These are phyloP conservation scores for Thunnus albacares DNA, from an alignment of 2,797 vertebrate species.

Conservation along the genomic window DNA sequence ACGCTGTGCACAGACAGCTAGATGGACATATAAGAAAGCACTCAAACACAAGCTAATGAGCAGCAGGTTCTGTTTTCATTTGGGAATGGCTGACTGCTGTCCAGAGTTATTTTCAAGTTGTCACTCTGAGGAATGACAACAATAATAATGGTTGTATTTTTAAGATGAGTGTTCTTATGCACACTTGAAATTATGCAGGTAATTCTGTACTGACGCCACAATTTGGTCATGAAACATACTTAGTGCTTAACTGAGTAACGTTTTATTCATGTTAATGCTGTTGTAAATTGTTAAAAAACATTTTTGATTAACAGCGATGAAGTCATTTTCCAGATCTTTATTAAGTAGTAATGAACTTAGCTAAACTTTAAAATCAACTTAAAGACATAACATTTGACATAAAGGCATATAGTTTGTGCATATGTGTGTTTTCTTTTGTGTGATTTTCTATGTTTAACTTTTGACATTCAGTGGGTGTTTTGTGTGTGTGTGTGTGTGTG, in stretches of 20 bases:
- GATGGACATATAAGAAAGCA: slow-evolving; percentile 46
- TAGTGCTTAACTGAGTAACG: not conserved
- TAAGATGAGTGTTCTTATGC: not conserved
- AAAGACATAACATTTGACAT: not conserved
- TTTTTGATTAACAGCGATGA: not conserved
- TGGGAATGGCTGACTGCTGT: not conserved
- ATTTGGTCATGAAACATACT: not conserved
- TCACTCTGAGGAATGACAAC: slow-evolving; percentile 2
- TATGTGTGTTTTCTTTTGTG: not conserved
- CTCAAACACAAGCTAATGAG: slow-evolving; percentile 51
- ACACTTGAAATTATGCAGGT: not conserved
- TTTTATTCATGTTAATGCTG: not conserved
- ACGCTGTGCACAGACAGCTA: slow-evolving; percentile 39
- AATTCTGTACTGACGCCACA: not conserved
- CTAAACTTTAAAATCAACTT: not conserved
- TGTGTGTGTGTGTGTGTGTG: not conserved
- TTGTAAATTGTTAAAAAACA: not conserved
- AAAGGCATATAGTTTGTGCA: not conserved
- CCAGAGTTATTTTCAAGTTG: slow-evolving; percentile 9
- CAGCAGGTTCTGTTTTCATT: slow-evolving; percentile 34
- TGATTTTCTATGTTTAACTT: not conserved
- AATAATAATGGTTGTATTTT: not conserved
- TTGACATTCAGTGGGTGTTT: not conserved
- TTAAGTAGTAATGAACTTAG: not conserved
- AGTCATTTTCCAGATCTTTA: not conserved